Base-by-base conservation (phyloP, 1,140 invertebrate species). In the Calycopis cecrops region DNA sequence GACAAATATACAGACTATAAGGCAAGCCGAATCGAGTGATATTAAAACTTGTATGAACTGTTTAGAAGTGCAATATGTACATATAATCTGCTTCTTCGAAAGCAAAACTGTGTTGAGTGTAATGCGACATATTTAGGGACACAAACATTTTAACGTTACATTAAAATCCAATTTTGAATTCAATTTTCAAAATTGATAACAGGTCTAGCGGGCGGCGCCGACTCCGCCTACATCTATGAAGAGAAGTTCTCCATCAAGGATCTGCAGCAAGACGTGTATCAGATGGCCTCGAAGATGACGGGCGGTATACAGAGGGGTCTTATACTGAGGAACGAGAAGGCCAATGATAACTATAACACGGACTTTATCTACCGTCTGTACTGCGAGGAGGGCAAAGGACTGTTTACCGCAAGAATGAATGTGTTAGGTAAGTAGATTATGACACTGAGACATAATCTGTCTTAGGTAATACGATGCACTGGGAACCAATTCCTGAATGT, bases 181-280 rank as follows among this genome's bases (percentile, higher is more conserved):
- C n/a, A n/a, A n/a, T n/a, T n/a, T n/a, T n/a, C n/a, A n/a, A n/a
- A n/a, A n/a, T n/a, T n/a, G n/a, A n/a, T n/a, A n/a, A 10, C 55
- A 90, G 90, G 93, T 52, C 72, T 99, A 47, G 98, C 98, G 4
- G 97, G 97, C 50, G 99, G 99, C 37, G 97, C 99, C 9, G 99
- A 99, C 89, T 98, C 98, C 48, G 98, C 99, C 0, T 99, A 99
- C 76, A 99, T 99, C 65, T 99, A 94, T 79, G 99, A 99, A 82
- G 98, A 99, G 79, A 95, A 96, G 71, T 98, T 99, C 78, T 94
- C 93, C 6, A 98, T 99, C 63, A 96, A 97, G 79, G 96, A 98
- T 79, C 88, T 98, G 38, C 95, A 96, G 83, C 94, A 95, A 69
- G 97, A 98, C 83, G 93, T 98, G 0, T 95, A 94, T 70, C 97